Conservation (phyloP, 2,888 invertebrate species). For the Euspilapteryx auroguttella region DNA sequence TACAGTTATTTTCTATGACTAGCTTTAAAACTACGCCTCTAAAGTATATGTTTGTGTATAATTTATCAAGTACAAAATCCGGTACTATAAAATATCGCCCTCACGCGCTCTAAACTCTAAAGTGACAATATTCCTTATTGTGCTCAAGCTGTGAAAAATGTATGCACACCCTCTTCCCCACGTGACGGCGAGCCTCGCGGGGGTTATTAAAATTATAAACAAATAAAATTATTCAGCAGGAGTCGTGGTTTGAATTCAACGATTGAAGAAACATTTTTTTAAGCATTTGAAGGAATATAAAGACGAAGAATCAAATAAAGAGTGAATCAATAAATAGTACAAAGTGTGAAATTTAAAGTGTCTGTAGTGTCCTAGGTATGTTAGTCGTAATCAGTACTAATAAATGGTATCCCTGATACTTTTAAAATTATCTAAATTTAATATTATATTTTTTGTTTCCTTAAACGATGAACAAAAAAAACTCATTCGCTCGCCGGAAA, state of each 20-base stretch:
- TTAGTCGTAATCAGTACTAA: too few species aligned
- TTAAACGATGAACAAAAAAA: too few species aligned
- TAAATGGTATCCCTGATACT: too few species aligned
- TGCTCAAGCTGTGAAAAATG: conserved; percentile 39
- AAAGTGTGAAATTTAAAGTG: too few species aligned
- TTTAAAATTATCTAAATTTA: too few species aligned
- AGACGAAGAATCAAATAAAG: conserved; percentile 9
- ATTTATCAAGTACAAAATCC: conserved; percentile 42
- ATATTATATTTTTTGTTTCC: too few species aligned
- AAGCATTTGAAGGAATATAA: conserved; percentile 5
- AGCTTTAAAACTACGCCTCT: too few species aligned
- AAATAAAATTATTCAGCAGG: conserved; percentile 51
- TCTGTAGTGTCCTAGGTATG: too few species aligned
- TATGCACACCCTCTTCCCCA: conserved; percentile 26
- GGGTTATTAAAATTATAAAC: conserved; percentile 60
- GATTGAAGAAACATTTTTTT: conserved; percentile 9
- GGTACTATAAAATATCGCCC: conserved; percentile 49
- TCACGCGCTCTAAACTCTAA: conserved; percentile 39
- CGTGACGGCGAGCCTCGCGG: conserved; percentile 22
- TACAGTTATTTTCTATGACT: too few species aligned
- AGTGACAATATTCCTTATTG: conserved; percentile 53
- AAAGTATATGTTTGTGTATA: too few species aligned
- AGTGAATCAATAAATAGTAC: too few species aligned
- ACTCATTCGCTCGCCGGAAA: too few species aligned
- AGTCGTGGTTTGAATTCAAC: conserved; percentile 27